Percentiles rank a stretch among this genome's conserved stretches.
Conservation (phyloP, 2,888 invertebrate genomes). For the Oligia strigilis region DNA sequence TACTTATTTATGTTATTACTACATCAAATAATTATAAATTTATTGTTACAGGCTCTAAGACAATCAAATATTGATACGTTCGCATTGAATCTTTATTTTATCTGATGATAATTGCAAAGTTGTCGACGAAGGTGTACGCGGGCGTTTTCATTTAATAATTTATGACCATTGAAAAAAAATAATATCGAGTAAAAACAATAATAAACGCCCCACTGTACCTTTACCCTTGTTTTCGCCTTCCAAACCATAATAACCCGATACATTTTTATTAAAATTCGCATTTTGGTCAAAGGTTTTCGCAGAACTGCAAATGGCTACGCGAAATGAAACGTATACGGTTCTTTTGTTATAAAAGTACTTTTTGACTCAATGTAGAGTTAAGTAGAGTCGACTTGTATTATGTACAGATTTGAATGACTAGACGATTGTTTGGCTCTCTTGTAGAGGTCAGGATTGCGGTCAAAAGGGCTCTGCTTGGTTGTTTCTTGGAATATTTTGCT, state of each 20-base stretch:
- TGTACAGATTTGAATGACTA: conserved; percentile 18
- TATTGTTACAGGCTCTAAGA: neutral
- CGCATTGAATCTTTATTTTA: neutral
- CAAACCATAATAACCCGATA: conserved; percentile 71
- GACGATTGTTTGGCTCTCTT: conserved; percentile 25
- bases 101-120: neutral
- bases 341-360: conserved; percentile 59
- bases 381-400: conserved; percentile 33
- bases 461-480: conserved; percentile 18
- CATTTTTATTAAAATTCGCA: conserved; percentile 72
- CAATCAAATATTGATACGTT: neutral
- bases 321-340: conserved; percentile 56
- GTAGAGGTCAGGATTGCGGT: conserved; percentile 29
- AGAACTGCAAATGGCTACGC: conserved; percentile 56
- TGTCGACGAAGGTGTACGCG: neutral
- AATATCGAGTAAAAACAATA: conserved; percentile 37
- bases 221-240: conserved; percentile 59
- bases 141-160: neutral
- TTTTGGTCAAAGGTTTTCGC: conserved; percentile 67
- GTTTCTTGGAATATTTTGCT: conserved; percentile 7
- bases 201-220: conserved; percentile 46
- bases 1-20: too few species aligned
- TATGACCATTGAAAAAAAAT: neutral
- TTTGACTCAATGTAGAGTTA: conserved; percentile 30
- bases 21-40: too few species aligned